Conservation (phyloP, 64 coral and sea anemone species). For the Montipora foliosa region DNA sequence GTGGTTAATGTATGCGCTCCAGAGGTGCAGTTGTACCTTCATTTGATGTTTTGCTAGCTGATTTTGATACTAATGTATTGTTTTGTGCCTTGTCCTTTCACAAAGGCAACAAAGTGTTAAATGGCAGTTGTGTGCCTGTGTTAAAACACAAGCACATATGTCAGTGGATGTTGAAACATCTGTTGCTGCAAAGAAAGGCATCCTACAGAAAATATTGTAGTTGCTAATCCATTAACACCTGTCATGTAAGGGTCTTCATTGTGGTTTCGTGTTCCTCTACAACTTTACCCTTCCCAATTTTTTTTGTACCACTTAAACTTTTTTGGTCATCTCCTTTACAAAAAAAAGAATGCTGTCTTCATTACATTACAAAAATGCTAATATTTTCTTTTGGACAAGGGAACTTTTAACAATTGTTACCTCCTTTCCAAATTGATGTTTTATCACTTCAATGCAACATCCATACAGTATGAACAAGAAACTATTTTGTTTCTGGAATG, state of each 20-base stretch:
- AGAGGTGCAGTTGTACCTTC: too few species aligned
- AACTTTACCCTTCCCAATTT: constrained; percentile 21
- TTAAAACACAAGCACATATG: background rate
- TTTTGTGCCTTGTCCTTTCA: background rate
- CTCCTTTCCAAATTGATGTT: background rate
- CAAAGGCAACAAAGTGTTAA: background rate
- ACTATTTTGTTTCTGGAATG: too few species aligned
- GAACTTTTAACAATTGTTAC: background rate
- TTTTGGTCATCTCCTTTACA: background rate
- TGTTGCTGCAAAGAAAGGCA: background rate
- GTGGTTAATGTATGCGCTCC: too few species aligned
- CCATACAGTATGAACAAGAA: too few species aligned
- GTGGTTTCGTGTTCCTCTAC: background rate
- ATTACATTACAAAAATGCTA: background rate
- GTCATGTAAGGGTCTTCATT: background rate
- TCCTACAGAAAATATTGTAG: background rate
- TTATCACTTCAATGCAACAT: background rate
- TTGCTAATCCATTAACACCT: background rate
- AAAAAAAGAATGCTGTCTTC: background rate
- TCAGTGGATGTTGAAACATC: background rate
- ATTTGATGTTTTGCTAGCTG: background rate
- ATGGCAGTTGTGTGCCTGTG: background rate
- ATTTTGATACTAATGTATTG: background rate
- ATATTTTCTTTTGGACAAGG: background rate
- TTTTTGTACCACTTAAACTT: background rate